A percentile compares a stretch with the other conserved stretches of the same genome.
Evolutionary conservation across 2,797 vertebrate species (phyloP).

Genomic region (Bufotes viridis): DNA sequence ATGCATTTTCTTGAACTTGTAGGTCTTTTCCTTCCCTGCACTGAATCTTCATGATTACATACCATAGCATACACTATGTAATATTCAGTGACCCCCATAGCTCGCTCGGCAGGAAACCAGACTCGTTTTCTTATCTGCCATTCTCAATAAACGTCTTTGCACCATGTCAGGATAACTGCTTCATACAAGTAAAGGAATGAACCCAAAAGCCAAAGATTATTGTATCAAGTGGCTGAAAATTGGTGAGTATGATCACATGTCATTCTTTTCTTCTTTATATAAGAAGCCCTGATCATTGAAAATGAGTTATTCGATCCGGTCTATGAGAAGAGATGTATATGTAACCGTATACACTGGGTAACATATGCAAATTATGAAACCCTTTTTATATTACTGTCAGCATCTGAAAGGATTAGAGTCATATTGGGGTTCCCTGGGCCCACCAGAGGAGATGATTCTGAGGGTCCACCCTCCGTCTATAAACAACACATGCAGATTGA

Average conservation of each 20-base stretch:
- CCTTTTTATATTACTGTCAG: not conserved
- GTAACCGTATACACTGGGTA: not conserved
- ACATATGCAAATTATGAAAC: conserved; percentile 12
- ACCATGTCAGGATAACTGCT: conserved; percentile 10
- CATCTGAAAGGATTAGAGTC: not conserved
- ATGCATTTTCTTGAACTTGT: not conserved
- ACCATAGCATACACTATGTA: conserved; percentile 54
- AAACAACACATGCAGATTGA: not conserved
- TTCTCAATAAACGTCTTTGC: conserved; percentile 70
- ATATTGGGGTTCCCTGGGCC: not conserved
- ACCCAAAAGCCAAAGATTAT: conserved; percentile 3
- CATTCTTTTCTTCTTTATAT: conserved; percentile 4
- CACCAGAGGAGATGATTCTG: no score
- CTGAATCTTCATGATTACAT: conserved; percentile 2
- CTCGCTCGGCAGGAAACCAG: conserved; percentile 69
- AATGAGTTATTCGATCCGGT: not conserved
- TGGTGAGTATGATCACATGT: not conserved
- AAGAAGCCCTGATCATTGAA: not conserved
- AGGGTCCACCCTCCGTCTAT: no score
- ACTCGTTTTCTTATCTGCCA: conserved; percentile 70
- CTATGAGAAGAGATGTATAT: not conserved
- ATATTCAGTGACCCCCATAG: conserved; percentile 55
- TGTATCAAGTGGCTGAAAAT: conserved; percentile 15
- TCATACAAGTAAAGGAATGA: not conserved
- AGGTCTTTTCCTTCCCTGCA: conserved; percentile 2